These are phyloP conservation scores for Palythoa grandis DNA, from an alignment of 92 coral and sea anemone genomes.

Conservation along the genomic window DNA sequence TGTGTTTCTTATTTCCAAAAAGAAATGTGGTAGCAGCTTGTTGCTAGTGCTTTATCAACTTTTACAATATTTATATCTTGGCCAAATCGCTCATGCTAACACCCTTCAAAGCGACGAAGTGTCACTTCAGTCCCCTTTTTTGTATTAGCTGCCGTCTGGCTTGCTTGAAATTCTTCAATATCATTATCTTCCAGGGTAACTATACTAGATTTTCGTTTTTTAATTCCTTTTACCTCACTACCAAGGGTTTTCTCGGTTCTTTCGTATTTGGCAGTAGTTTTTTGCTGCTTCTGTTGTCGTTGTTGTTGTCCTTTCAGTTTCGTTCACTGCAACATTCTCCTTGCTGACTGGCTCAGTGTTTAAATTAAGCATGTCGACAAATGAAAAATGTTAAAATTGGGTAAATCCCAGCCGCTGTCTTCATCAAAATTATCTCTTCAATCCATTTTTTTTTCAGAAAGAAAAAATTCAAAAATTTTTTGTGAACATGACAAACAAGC, in stretches of 20 bases:
- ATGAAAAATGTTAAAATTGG: slow-evolving; percentile 7
- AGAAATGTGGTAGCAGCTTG: slow-evolving; percentile 43
- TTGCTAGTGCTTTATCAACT: too few relatives aligned
- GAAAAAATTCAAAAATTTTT: too few relatives aligned
- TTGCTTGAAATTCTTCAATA: neutral
- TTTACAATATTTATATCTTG: neutral
- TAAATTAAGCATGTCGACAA: slow-evolving; percentile 7
- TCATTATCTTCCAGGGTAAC: neutral
- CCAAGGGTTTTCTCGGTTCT: neutral
- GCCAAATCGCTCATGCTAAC: neutral
- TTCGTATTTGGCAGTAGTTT: neutral
- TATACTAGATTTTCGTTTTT: neutral
- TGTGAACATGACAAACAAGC: neutral
- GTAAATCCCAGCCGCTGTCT: slow-evolving; percentile 13
- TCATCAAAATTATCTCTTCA: neutral
- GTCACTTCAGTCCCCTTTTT: neutral
- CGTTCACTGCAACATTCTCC: neutral
- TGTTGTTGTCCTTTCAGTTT: neutral
- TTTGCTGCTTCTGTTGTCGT: too few relatives aligned
- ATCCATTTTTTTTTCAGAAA: slow-evolving; percentile 1
- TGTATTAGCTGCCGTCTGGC: neutral
- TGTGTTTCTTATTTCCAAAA: slow-evolving; percentile 52
- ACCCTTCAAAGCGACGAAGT: neutral
- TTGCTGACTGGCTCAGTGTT: neutral
- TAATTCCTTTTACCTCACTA: neutral